These are phyloP conservation scores for Synanthedon tipuliformis DNA, from an alignment of 2,888 invertebrate genomes.

Conservation along the genomic window DNA sequence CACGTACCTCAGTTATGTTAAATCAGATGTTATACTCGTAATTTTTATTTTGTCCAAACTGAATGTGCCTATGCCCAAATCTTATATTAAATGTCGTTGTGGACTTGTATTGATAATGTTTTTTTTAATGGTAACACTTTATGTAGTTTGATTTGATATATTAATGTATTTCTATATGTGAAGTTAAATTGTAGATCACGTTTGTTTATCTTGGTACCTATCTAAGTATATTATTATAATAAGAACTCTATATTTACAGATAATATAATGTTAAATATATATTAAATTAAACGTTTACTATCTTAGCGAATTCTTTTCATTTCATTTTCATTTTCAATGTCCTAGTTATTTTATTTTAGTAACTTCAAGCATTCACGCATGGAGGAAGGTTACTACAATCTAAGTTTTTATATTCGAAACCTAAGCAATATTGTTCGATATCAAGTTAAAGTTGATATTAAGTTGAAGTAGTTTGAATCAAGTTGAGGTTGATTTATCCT, in stretches of 20 bases:
- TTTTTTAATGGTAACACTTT: constrained; percentile 26
- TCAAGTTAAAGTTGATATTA: too few relatives aligned
- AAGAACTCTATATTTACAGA: constrained; percentile 70
- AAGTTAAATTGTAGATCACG: constrained; percentile 54
- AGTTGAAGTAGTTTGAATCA: too few relatives aligned
- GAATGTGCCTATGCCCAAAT: constrained; percentile 52
- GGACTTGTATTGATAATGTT: constrained; percentile 28
- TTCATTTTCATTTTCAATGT: too few relatives aligned
- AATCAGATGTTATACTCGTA: constrained; percentile 50
- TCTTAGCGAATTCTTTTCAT: constrained; percentile 11
- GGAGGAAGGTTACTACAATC: too few relatives aligned
- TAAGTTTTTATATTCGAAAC: too few relatives aligned
- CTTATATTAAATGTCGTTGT: constrained; percentile 44
- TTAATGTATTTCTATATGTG: constrained; percentile 19
- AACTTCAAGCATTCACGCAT: too few relatives aligned
- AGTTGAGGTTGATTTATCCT: too few relatives aligned
- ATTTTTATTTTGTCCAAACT: constrained; percentile 28
- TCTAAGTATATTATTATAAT: constrained; percentile 38
- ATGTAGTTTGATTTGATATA: neutral
- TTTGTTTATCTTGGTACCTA: constrained; percentile 57
- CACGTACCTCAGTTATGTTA: constrained; percentile 44
- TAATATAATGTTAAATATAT: constrained; percentile 68
- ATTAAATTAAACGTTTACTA: constrained; percentile 67
- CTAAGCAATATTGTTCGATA: too few relatives aligned
- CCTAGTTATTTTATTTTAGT: too few relatives aligned